Base-by-base conservation (phyloP, 2,113 vertebrate species). In the Pogona vitticeps region DNA sequence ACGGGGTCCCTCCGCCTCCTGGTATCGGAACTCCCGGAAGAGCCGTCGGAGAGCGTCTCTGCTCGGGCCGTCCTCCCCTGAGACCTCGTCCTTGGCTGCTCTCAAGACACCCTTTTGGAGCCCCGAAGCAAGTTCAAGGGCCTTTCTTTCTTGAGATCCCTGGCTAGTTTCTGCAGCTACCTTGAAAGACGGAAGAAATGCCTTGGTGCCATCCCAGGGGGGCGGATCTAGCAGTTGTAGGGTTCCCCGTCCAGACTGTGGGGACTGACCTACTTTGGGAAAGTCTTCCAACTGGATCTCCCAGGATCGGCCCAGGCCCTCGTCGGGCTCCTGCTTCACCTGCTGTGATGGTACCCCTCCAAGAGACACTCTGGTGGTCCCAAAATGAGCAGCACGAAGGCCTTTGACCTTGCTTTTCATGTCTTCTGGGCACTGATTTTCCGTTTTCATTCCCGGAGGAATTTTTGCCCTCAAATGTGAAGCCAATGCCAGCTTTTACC, bases 11-110 rank as follows among this genome's bases (percentile, higher is more conserved):
- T 82, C 80, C 1, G 80, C 65, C 63, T 70, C 80, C 40, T 82
- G 63, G 80, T 82, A 82, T 28, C 80, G 40, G 42, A 82, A 82
- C 7, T 70, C 40, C 80, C 80, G 40, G 80, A 82, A 82, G 28
- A 63, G 80, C 65, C 68, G 80, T 17, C 80, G 59, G 18, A 33
- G 80, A 1, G 31, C 13, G 1, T 82, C 80, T 40, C 80, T 68
- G 28, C 18, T n/a, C 17, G n/a, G 65, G 10, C 9, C 31, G 1
- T 52, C 65, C 31, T 28, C 31, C 2, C 40, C 65, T 0, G 31
- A 28, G 14, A 14, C 5, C 65, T 82, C 80, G 6, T 70, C 80
- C 40, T 82, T 70, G 2, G 15, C 40, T 2, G 36, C 28, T 9
- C 31, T 3, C 1, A 67, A 46, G 13, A 15, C 6, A 9, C 28